These are phyloP conservation scores for Eristalinus sepulchralis DNA, from an alignment of 2,888 invertebrate species.

Conservation along the genomic window DNA sequence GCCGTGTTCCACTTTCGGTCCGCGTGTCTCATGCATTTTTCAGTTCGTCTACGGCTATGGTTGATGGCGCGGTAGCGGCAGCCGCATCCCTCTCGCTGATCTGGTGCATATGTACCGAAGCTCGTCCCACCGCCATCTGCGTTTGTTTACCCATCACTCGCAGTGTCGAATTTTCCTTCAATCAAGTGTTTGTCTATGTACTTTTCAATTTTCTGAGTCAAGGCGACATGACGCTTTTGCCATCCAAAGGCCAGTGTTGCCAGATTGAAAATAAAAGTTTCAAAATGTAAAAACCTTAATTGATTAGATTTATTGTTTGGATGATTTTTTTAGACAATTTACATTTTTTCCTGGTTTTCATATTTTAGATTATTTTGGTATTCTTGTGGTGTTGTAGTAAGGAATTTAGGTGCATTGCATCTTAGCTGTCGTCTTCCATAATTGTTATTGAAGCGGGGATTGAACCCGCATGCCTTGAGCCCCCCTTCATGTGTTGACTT, in stretches of 20 bases:
- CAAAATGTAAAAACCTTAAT: no score
- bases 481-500: no score
- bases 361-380: no score
- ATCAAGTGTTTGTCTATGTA: constrained; percentile 69
- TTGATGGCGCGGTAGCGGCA: background rate
- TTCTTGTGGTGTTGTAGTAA: no score
- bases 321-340: no score
- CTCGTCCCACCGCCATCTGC: constrained; percentile 33
- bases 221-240: background rate
- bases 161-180: constrained; percentile 70
- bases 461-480: no score
- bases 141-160: constrained; percentile 63
- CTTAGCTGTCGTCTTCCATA: no score
- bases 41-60: background rate
- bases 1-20: constrained; percentile 18
- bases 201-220: constrained; percentile 61
- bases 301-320: no score
- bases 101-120: constrained; percentile 22
- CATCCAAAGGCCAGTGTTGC: background rate
- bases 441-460: no score
- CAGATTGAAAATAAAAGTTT: no score
- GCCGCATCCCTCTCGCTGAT: background rate
- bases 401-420: no score
- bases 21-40: constrained; percentile 6
- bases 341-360: no score